Base-by-base conservation (phyloP, 2,888 invertebrate genomes). In the Scaptomyza tumidula region DNA sequence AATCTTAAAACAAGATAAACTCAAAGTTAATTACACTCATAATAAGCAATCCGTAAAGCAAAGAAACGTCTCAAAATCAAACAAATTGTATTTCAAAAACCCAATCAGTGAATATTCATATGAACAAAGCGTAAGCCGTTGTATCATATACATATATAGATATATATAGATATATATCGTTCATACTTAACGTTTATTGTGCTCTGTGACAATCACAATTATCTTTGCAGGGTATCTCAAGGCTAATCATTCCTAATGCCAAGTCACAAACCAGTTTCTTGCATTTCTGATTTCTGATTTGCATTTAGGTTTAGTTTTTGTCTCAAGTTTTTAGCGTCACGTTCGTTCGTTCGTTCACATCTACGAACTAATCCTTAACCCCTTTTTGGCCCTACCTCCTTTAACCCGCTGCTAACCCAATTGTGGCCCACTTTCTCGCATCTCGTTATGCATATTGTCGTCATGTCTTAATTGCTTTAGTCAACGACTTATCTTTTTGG, bases 401-500 rank as follows among this genome's bases (percentile, higher is more conserved):
- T 33, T 33, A 33, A 61, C 41, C 53, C 10, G 7, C 10, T 41
- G 27, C 14, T 19, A 16, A 62, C 80, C 73, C 73, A 54, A 67
- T 58, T 56, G 70, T 61, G 59, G 33, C 53, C 54, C 70, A 63
- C 24, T n/a, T 31, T 3, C 13, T 49, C 65, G 27, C 52, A 24
- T 37, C 41, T 41, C 73, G 56, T 67, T 73, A 61, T 57, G 44
- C 41, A 41, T 43, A 71, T 48, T 80, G 80, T 65, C 82, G 37
- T 33, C 29, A 6, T 73, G 63, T 43, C 63, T 82, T 80, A 80
- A 80, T 80, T 82, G 80, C 80, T 64, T 39, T 60, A 73, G 84
- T 67, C 69, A 66, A 76, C 66, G 70, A 57, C 54, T 37, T 44
- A 41, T 16, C 13, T 11, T 14, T 19, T 19, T 19, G 1, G 19